A percentile compares a stretch with the other conserved stretches of the same genome.
These are phyloP conservation scores for Eudiplozoon nipponicum DNA, from an alignment of 2,888 invertebrate species.

Conservation along the genomic window DNA sequence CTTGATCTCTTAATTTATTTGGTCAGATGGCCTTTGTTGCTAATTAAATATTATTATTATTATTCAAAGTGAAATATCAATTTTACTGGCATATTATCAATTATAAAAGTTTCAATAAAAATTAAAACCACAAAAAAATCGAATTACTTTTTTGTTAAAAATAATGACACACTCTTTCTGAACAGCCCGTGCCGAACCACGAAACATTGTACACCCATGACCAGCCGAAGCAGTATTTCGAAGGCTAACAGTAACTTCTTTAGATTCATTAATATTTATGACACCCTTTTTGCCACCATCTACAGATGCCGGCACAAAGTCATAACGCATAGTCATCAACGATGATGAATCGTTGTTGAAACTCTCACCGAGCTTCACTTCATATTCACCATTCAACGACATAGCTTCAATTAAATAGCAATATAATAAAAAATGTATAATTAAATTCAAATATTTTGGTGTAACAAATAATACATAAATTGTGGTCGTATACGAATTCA, in stretches of 20 bases:
- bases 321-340: slow-evolving; percentile 2
- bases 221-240: too few species aligned
- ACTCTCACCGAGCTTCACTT: not conserved
- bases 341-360: not conserved
- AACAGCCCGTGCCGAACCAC: not conserved
- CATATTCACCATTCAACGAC: not conserved
- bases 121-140: too few species aligned
- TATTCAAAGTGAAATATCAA: too few species aligned
- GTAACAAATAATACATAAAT: too few species aligned
- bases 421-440: too few species aligned
- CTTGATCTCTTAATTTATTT: too few species aligned
- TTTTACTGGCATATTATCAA: too few species aligned
- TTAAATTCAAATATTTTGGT: too few species aligned
- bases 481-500: too few species aligned
- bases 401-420: not conserved
- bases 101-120: too few species aligned
- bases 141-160: not conserved
- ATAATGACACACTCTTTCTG: slow-evolving; percentile 1
- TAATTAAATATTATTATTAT: too few species aligned
- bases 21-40: too few species aligned
- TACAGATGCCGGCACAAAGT: not conserved
- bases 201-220: not conserved
- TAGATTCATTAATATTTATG: not conserved
- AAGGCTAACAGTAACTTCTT: not conserved
- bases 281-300: not conserved